Percentiles rank a stretch among this genome's conserved stretches.
These are phyloP conservation scores for Plectropomus leopardus DNA, from an alignment of 2,113 vertebrate genomes.

Conservation along the genomic window DNA sequence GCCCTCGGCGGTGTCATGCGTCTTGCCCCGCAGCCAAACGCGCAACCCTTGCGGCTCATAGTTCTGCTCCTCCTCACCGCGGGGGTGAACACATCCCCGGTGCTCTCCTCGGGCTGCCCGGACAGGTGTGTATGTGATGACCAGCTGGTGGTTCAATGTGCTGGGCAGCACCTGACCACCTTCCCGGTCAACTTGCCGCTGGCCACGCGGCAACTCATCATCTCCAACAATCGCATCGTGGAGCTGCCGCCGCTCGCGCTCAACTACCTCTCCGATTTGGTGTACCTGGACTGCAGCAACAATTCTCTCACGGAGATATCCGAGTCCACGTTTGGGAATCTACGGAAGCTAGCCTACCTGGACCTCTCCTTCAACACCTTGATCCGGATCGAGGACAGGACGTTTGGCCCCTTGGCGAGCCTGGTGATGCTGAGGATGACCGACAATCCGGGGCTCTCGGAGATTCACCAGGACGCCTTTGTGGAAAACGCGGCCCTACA, in stretches of 20 bases:
- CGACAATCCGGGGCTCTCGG: slow-evolving; percentile 88
- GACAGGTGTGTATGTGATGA: slow-evolving; percentile 89
- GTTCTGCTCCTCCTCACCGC: slow-evolving; percentile 62
- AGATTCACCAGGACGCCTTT: slow-evolving; percentile 89
- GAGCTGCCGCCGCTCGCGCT: slow-evolving; percentile 89
- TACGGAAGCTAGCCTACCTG: slow-evolving; percentile 90
- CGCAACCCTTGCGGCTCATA: slow-evolving; percentile 78
- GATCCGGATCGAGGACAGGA: slow-evolving; percentile 86
- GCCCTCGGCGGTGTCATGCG: slow-evolving; percentile 83
- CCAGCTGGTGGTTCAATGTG: slow-evolving; percentile 90
- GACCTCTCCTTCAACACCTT: slow-evolving; percentile 94
- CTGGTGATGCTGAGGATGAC: slow-evolving; percentile 92
- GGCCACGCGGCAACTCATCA: slow-evolving; percentile 90
- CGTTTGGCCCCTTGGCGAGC: slow-evolving; percentile 89
- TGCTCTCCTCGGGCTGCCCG: slow-evolving; percentile 83
- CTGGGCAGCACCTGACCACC: slow-evolving; percentile 83
- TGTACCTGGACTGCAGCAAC: slow-evolving; percentile 92
- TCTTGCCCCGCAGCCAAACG: slow-evolving; percentile 81
- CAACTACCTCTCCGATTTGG: slow-evolving; percentile 92
- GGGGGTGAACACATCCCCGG: slow-evolving; percentile 70
- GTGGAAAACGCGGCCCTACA: slow-evolving; percentile 89
- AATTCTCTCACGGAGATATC: slow-evolving; percentile 89
- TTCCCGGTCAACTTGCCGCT: slow-evolving; percentile 90
- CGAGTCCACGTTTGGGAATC: slow-evolving; percentile 90
- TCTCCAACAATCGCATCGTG: slow-evolving; percentile 87